Conservation (phyloP, 2,888 invertebrate genomes). For the Cephalotes varians region DNA sequence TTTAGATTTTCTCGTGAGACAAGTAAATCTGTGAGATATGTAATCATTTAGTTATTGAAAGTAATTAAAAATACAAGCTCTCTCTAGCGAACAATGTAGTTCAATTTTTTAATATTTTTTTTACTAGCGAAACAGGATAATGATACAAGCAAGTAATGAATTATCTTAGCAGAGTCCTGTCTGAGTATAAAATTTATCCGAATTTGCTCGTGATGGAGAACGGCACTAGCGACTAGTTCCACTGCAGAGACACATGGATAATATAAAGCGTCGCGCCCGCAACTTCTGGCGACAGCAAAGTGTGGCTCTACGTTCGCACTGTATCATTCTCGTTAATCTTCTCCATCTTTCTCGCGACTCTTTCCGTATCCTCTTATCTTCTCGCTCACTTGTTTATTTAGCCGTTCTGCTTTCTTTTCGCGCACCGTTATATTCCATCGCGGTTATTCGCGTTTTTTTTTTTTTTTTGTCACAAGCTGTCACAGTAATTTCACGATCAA, state of each 20-base stretch:
- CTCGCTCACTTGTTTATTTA: conserved; percentile 41
- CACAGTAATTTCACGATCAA: conserved; percentile 32
- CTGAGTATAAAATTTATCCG: conserved; percentile 33
- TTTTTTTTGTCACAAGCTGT: conserved; percentile 10
- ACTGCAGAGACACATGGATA: conserved; percentile 61
- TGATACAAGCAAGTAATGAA: conserved; percentile 21
- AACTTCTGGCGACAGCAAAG: conserved; percentile 36
- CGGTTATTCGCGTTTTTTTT: conserved; percentile 32
- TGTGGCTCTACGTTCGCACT: conserved; percentile 28
- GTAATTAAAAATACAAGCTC: neutral
- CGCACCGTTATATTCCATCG: conserved; percentile 32
- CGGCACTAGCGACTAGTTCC: conserved; percentile 50
- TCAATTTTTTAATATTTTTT: neutral
- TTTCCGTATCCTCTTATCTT: conserved; percentile 32
- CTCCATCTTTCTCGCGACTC: conserved; percentile 34
- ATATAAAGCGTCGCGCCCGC: conserved; percentile 64
- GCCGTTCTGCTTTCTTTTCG: conserved; percentile 38
- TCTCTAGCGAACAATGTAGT: neutral
- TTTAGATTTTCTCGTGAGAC: neutral
- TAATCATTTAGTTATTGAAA: neutral
- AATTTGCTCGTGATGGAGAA: conserved; percentile 38
- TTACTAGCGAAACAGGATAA: conserved; percentile 10
- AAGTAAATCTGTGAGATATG: neutral
- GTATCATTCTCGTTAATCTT: conserved; percentile 42
- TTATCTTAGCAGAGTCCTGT: conserved; percentile 7